A percentile compares a stretch with the other conserved stretches of the same genome.
Conservation (phyloP, 1,140 invertebrate species). For the Macrosteles quadrilineatus region DNA sequence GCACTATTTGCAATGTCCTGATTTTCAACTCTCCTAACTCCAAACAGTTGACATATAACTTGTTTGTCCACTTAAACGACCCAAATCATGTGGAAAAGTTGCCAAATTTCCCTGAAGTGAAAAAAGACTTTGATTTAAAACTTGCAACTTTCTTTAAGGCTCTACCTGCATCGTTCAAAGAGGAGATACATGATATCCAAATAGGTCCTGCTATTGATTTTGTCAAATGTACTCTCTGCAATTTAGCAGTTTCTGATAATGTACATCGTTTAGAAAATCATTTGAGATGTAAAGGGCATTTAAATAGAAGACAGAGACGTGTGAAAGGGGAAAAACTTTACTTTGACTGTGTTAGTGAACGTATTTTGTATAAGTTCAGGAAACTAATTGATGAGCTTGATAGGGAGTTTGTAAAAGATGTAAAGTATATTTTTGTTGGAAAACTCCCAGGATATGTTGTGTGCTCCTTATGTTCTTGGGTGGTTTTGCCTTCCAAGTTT, state of each 20-base stretch:
- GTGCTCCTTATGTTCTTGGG: neutral
- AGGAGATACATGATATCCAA: neutral
- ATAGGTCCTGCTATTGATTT: neutral
- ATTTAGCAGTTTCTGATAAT: neutral
- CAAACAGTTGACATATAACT: neutral
- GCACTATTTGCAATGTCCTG: neutral
- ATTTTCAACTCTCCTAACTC: neutral
- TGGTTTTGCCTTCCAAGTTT: neutral
- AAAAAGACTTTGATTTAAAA: neutral
- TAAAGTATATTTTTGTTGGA: neutral
- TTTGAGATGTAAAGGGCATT: neutral
- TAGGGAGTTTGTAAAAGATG: neutral
- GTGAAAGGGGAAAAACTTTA: neutral
- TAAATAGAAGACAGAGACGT: neutral
- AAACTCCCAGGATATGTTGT: neutral
- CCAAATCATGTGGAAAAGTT: neutral
- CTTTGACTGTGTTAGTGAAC: neutral
- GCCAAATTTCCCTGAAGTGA: neutral
- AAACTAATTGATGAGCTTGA: neutral
- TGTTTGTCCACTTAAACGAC: neutral
- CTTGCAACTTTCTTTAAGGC: neutral
- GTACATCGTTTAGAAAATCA: neutral
- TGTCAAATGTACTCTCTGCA: neutral
- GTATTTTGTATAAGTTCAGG: neutral
- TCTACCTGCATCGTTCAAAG: neutral